Percentiles rank a stretch among this genome's conserved stretches.
phyloP scores from a whole-genome alignment of 2,113 vertebrate species.

The Ahaetulla prasina region DNA sequence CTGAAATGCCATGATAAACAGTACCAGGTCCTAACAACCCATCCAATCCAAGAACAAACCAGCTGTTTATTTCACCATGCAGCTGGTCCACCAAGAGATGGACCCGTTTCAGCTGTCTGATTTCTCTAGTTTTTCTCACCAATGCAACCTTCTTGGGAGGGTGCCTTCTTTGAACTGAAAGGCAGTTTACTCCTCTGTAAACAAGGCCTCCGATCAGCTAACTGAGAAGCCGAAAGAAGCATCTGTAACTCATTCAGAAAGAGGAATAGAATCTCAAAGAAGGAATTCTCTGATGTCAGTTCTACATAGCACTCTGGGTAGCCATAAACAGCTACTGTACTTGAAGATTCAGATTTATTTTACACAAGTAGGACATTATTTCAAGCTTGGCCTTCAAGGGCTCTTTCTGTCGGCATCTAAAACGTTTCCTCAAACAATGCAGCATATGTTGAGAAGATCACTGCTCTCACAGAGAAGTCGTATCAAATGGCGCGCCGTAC shows the following conservation, averaged over 20 bases:
- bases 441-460: conserved; percentile 53
- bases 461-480: conserved; percentile 32
- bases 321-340: conserved; percentile 51
- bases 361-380: conserved; percentile 55
- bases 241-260: conserved; percentile 43
- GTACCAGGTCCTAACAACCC: background rate
- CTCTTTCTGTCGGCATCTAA: conserved; percentile 47
- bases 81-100: background rate
- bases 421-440: conserved; percentile 48
- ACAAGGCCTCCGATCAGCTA: background rate
- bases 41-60: background rate
- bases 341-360: conserved; percentile 62
- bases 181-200: background rate
- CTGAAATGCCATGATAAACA: background rate
- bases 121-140: background rate
- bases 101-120: background rate
- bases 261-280: conserved; percentile 41
- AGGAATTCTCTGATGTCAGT: conserved; percentile 50
- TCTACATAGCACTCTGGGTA: conserved; percentile 47
- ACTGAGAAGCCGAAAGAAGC: background rate
- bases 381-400: conserved; percentile 51
- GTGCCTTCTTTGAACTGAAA: background rate
- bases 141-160: background rate
- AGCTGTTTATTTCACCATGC: background rate
- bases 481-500: conserved; percentile 31